Base-by-base conservation (phyloP, 2,797 vertebrate species). In the Hemibagrus guttatus region DNA sequence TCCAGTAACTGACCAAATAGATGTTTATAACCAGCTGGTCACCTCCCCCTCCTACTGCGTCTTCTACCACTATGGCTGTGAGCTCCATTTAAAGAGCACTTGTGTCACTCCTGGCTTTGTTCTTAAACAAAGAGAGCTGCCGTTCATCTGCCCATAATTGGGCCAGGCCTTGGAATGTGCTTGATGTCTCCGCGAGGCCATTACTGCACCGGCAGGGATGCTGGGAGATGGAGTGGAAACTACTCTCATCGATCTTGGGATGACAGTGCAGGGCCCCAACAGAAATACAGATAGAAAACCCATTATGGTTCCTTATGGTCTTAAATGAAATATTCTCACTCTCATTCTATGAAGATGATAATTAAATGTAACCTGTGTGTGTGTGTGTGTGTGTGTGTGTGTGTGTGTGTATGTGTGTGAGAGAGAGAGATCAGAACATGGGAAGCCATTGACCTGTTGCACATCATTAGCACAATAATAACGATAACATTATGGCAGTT, bases 1-100 rank as follows among this genome's bases (percentile, higher is more conserved):
- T 95, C 95, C 95, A 95, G 95, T 95, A 95, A 95, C 93, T 95
- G 93, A 95, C 93, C 94, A 94, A 95, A 94, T 95, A 95, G 95
- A 94, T 96, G 95, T 96, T 95, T 95, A 94, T 95, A 94, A 94
- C 93, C 95, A 95, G 94, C 95, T 96, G 95, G 94, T 94, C 92
- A 92, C 93, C 93, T 91, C 93, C 76, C 91, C 91, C 91, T 81
- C 90, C 90, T 88, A 86, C 85, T 17, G 83, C 74, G 59, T 85
- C 81, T 35, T 68, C 88, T 88, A 81, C 85, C 91, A 90, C 91
- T 85, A 66, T 46, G 90, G 90, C 94, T 94, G 91, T 87, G 91
- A 95, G 93, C 93, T 92, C 92, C 88, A 91, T 95, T 94, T 95
- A 95, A 95, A 96, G 94, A 95, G 90, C 93, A 94, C 93, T 94